Base-by-base conservation (phyloP, 2,888 invertebrate species). In the Cheilosia pagana region DNA sequence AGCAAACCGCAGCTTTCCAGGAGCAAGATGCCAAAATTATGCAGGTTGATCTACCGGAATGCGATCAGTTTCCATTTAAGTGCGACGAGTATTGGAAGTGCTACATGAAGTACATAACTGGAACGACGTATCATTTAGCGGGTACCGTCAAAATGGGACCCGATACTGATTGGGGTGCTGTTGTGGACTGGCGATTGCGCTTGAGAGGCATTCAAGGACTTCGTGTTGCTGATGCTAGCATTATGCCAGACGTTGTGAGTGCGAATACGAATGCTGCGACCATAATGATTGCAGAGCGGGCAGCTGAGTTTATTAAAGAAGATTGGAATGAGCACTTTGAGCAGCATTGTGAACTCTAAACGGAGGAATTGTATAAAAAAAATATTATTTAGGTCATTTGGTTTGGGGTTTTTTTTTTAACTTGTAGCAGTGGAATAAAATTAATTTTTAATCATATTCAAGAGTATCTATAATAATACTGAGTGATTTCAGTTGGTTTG, bases 221-320 rank as follows among this genome's bases (percentile, higher is more conserved):
- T 5, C 92, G 96, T 60, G 95, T 96, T 0, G 93, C 94, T 0
- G 96, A 96, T 89, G 96, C 95, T 0, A 95, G 95, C 60, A 94
- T 96, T 70, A 96, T 96, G 95, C 96, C 96, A 0, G 92, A 91
- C 7, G 94, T 95, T 67, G 93, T 95, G 0, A 96, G 95, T 88
- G 96, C 95, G 4, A 96, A 97, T 90, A 96, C 96, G 0, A 96
- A 96, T 90, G 96, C 96, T 0, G 95, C 96, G 0, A 94, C 94
- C 0, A 95, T 97, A 16, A 97, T 97, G 96, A 96, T 97, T 75
- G 97, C 95, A 0, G 97, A 97, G 89, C 96, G 96, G 88, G 95
- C 94, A 0, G 93, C 95, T 1, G 96, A 97, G 70, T 87, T 90
- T 19, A 87, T 89, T 5, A 88, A 87, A 35, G 78, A 89, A 52